These are phyloP conservation scores for Corynorhinus townsendii DNA, from an alignment of 2,113 vertebrate species.

Conservation along the genomic window DNA sequence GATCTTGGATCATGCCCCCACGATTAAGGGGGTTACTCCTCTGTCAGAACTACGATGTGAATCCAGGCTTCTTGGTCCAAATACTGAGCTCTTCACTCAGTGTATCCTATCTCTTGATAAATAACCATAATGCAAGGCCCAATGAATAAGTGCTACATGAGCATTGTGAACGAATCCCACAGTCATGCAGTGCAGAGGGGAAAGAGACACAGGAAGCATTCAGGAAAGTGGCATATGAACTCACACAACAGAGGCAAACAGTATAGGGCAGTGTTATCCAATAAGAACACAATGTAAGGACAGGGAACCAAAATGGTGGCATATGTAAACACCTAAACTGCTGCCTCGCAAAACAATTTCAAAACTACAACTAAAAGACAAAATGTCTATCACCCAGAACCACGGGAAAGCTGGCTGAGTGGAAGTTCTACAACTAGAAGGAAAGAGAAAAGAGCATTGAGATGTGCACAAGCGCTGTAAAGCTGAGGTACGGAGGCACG, in stretches of 20 bases:
- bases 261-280: fast-evolving
- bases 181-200: neutral
- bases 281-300: neutral
- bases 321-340: too few relatives aligned
- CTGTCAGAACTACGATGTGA: neutral
- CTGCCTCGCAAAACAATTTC: too few relatives aligned
- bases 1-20: neutral
- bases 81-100: neutral
- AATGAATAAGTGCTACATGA: too few relatives aligned
- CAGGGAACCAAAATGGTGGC: too few relatives aligned
- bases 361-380: too few relatives aligned
- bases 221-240: neutral
- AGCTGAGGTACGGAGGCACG: too few relatives aligned
- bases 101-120: neutral
- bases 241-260: neutral
- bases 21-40: neutral
- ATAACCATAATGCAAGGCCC: neutral
- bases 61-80: neutral
- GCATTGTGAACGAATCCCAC: neutral
- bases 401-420: too few relatives aligned
- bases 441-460: too few relatives aligned
- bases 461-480: too few relatives aligned
- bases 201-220: neutral
- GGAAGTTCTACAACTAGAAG: too few relatives aligned
- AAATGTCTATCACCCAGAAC: too few relatives aligned